Evolutionary conservation across 2,113 vertebrate genomes (phyloP).

Genomic region (Leptosomus discolor): DNA sequence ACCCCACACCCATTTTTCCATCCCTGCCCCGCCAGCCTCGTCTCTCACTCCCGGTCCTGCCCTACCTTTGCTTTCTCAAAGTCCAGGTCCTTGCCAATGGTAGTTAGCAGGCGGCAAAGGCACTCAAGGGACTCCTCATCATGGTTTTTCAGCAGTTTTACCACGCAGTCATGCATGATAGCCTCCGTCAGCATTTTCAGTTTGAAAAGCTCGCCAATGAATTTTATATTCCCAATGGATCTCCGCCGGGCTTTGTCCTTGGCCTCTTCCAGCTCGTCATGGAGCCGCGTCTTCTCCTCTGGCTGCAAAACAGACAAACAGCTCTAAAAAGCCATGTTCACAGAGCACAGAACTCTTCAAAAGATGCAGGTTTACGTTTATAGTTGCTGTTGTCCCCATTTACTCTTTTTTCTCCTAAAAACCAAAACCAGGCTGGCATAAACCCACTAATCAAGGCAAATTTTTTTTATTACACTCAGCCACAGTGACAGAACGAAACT

Average conservation of each 20-base stretch:
- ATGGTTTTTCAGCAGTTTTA: conserved; percentile 96
- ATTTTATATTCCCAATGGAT: conserved; percentile 97
- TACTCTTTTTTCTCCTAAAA: neutral
- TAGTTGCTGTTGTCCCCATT: neutral
- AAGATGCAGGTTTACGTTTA: neutral
- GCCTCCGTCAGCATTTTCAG: conserved; percentile 97
- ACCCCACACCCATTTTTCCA: neutral
- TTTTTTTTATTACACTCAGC: neutral
- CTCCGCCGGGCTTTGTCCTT: conserved; percentile 93
- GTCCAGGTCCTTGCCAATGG: conserved; percentile 97
- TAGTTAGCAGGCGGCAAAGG: conserved; percentile 92
- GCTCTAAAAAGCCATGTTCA: neutral
- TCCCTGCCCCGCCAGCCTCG: neutral
- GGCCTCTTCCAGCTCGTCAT: conserved; percentile 90
- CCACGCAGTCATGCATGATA: conserved; percentile 98
- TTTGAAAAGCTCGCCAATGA: conserved; percentile 97
- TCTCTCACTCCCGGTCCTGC: neutral
- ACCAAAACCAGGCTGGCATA: neutral
- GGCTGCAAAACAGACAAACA: conserved; percentile 66
- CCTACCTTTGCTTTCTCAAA: conserved; percentile 97
- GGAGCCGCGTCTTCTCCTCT: conserved; percentile 87
- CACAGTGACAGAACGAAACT: neutral
- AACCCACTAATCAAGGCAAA: neutral
- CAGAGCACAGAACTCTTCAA: neutral
- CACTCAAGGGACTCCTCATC: conserved; percentile 95